Evolutionary conservation across 2,888 invertebrate species (phyloP).

Genomic region (Petrolisthes manimaculis): DNA sequence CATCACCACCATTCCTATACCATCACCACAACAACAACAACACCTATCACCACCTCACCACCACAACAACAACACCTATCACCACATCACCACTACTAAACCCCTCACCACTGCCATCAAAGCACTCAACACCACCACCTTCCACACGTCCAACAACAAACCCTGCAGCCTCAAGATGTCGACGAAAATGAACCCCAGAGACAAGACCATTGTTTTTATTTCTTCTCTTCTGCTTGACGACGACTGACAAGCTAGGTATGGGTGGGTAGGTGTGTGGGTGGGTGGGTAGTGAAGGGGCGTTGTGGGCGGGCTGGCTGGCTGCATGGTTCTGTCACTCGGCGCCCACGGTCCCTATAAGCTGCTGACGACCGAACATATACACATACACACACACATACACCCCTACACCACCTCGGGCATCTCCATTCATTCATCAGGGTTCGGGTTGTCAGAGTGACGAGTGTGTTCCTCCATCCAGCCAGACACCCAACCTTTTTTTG

Average conservation of each 20-base stretch:
- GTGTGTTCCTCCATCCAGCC: too few relatives aligned
- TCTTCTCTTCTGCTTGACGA: neutral
- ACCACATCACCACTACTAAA: neutral
- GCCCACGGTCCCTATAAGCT: too few relatives aligned
- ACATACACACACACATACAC: constrained; percentile 10
- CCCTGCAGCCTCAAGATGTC: neutral
- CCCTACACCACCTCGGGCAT: neutral
- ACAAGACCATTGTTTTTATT: constrained; percentile 31
- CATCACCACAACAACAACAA: neutral
- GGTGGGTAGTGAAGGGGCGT: too few relatives aligned
- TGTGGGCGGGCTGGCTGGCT: neutral
- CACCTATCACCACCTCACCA: neutral
- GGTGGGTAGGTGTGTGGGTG: too few relatives aligned
- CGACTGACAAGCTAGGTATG: neutral
- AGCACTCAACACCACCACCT: neutral
- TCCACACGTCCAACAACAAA: neutral
- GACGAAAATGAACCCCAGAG: constrained; percentile 33
- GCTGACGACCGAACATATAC: neutral
- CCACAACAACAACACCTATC: neutral
- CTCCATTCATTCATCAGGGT: neutral
- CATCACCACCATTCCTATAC: neutral
- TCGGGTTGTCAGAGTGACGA: neutral
- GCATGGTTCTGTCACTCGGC: neutral
- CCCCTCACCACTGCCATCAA: neutral
- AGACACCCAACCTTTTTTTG: too few relatives aligned